Evolutionary conservation across 2,888 invertebrate genomes (phyloP).

Genomic region (Drosophila fulvimacula): DNA sequence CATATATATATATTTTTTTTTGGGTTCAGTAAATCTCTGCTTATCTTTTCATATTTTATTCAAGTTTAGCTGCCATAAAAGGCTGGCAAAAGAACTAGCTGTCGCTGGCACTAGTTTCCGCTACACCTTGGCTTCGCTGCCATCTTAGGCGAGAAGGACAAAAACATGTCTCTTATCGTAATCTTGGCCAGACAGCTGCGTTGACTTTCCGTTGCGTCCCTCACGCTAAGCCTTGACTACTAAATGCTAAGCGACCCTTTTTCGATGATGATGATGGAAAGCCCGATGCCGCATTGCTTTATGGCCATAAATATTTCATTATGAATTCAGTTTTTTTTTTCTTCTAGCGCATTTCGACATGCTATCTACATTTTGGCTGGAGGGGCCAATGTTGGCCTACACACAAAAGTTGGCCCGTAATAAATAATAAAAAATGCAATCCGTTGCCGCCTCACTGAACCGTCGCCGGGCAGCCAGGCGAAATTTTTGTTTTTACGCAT

Average conservation of each 20-base stretch:
- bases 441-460: slow-evolving; percentile 73
- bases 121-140: slow-evolving; percentile 16
- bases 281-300: slow-evolving; percentile 73
- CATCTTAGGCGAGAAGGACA: slow-evolving; percentile 19
- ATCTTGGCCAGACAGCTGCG: slow-evolving; percentile 79
- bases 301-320: slow-evolving; percentile 80
- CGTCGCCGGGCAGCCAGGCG: slow-evolving; percentile 34
- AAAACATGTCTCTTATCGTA: slow-evolving; percentile 70
- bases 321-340: slow-evolving; percentile 61
- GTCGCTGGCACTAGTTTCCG: slow-evolving; percentile 14
- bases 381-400: slow-evolving; percentile 47
- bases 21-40: not conserved
- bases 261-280: slow-evolving; percentile 65
- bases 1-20: slow-evolving; percentile 24
- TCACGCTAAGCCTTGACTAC: slow-evolving; percentile 1
- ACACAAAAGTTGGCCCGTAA: slow-evolving; percentile 55
- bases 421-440: slow-evolving; percentile 81
- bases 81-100: slow-evolving; percentile 36
- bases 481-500: slow-evolving; percentile 73
- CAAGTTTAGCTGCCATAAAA: slow-evolving; percentile 22
- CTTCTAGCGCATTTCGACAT: slow-evolving; percentile 61
- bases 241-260: slow-evolving; percentile 53
- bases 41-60: slow-evolving; percentile 16
- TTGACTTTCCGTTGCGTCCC: slow-evolving; percentile 63
- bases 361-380: slow-evolving; percentile 64